phyloP scores from a whole-genome alignment of 2,113 vertebrate species.

The Bucco capensis region DNA sequence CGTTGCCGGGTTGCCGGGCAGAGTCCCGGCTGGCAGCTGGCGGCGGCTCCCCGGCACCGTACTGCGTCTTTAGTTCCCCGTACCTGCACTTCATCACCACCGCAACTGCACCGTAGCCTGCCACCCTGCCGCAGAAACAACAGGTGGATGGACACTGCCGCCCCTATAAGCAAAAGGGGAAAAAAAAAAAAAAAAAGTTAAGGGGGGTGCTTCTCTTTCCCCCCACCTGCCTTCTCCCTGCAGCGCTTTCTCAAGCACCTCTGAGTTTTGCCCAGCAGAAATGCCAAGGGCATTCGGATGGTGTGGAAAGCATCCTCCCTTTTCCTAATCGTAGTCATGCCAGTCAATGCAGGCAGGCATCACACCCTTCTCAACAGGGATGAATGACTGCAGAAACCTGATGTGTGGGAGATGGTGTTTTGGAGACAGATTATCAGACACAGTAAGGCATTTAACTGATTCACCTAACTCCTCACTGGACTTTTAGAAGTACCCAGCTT shows the following conservation, averaged over 20 bases:
- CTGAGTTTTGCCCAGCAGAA: neutral
- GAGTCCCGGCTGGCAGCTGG: slow-evolving; percentile 54
- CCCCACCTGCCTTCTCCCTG: fast-evolving
- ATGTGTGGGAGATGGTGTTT: neutral
- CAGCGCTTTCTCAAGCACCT: neutral
- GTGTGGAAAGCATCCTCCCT: neutral
- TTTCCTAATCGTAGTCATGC: fast-evolving
- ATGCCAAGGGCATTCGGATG: neutral
- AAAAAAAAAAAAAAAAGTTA: fast-evolving
- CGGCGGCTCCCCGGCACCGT: neutral
- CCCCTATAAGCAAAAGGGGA: neutral
- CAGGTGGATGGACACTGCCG: neutral
- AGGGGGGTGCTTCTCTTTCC: fast-evolving
- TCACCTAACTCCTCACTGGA: neutral
- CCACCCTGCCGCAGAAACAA: fast-evolving
- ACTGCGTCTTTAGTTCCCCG: neutral
- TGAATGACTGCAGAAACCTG: neutral
- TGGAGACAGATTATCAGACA: neutral
- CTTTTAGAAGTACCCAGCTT: neutral
- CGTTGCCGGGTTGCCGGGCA: slow-evolving; percentile 76
- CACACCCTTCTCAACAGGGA: neutral
- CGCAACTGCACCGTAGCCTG: neutral
- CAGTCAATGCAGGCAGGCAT: neutral
- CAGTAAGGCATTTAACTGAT: neutral
- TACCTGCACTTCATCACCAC: neutral